phyloP scores from a whole-genome alignment of 37 sponge, comb jelly and placozoan genomes.

The Crambe crambe region DNA sequence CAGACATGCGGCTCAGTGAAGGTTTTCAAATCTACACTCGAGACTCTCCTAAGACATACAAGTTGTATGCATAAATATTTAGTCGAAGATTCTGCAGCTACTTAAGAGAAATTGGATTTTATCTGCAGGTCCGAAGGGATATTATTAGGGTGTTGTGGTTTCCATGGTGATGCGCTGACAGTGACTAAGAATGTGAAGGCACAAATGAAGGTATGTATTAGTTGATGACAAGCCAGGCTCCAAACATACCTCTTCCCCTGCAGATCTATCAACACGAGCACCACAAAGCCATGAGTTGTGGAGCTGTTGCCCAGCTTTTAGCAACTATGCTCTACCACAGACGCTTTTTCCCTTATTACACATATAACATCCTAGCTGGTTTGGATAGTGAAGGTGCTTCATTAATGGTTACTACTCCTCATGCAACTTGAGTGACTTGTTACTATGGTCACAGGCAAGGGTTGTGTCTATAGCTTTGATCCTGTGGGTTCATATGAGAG shows the following conservation, averaged over 20 bases:
- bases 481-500: constrained; percentile 96
- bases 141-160: constrained; percentile 90
- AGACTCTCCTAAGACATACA: constrained; percentile 87
- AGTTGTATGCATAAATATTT: constrained; percentile 51
- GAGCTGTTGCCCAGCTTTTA: constrained; percentile 86
- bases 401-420: not conserved
- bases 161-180: constrained; percentile 97
- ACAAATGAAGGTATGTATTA: constrained; percentile 64
- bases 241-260: not conserved
- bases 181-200: constrained; percentile 70
- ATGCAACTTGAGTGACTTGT: not conserved
- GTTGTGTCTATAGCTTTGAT: constrained; percentile 97
- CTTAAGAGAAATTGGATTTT: not conserved
- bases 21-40: constrained; percentile 86
- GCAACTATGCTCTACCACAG: constrained; percentile 88
- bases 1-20: constrained; percentile 94
- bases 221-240: not conserved
- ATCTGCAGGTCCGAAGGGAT: constrained; percentile 39
- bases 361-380: constrained; percentile 95
- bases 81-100: not conserved
- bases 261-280: constrained; percentile 77
- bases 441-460: constrained; percentile 67
- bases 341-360: constrained; percentile 97
- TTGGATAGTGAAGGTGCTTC: constrained; percentile 88
- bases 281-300: constrained; percentile 78